Base-by-base conservation (phyloP, 2,888 invertebrate genomes). In the Balanococcus diminutus region DNA sequence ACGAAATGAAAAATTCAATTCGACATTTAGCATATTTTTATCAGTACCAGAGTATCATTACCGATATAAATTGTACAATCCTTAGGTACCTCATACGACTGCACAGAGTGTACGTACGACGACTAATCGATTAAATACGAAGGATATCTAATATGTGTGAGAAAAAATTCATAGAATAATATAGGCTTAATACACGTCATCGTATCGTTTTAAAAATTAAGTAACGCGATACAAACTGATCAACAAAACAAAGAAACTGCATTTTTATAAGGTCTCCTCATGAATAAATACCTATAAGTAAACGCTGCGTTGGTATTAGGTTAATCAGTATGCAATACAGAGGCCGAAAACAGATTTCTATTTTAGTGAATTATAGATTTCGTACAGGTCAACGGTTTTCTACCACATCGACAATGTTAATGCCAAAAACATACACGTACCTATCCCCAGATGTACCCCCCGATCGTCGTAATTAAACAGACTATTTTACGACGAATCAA, bases 241-340 rank as follows among this genome's bases (percentile, higher is more conserved):
- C 61, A 61, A 83, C 46, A 83, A 83, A 75, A 85, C 75, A 75
- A 85, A 85, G 85, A 85, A 85, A 85, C 75, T 85, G 75, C 85
- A 85, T 75, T 75, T 85, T 85, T 85, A 85, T 85, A 85, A 85
- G 85, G 85, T 85, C 85, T 85, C 85, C 42, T 84, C 75, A 79
- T 79, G 75, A 79, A 79, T 79, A 79, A 79, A 79, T 36, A 79
- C 75, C 32, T 79, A 79, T 36, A 79, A 79, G 32, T 79, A 28
- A 36, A 79, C 36, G 32, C 22, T 56, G 8, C 51, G n/a, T 6
- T 22, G 56, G 11, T 79, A 36, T 79, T 79, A 79, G 22, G 19
- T 79, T 79, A 79, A 79, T 79, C 36, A 79, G 75, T 79, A 79
- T 79, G 75, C 75, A 79, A 36, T 79, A 79, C 75, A 79, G 75